Percentiles rank a stretch among this genome's conserved stretches.
phyloP scores from a whole-genome alignment of 2,888 invertebrate species.

The Euphydryas editha region DNA sequence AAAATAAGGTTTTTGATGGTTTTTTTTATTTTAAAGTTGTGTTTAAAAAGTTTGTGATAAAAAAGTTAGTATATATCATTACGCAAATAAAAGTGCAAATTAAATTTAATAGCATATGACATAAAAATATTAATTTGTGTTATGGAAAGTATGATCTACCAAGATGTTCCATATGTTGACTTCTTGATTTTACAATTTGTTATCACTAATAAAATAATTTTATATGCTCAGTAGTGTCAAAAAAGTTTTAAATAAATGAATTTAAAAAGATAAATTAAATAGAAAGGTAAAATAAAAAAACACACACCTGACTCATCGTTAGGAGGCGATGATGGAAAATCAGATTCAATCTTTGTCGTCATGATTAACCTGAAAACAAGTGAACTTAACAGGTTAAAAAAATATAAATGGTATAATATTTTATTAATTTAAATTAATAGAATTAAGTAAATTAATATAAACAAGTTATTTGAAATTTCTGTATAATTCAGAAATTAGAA shows the following conservation, averaged over 20 bases:
- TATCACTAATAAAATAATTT: background rate
- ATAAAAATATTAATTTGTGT: too few relatives aligned
- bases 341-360: conserved; percentile 75
- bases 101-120: too few relatives aligned
- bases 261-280: conserved; percentile 14
- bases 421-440: background rate
- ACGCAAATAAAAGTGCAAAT: too few relatives aligned
- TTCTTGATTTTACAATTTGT: background rate
- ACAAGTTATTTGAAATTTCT: background rate
- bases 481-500: background rate
- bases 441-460: background rate
- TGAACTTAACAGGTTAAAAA: conserved; percentile 43
- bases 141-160: background rate
- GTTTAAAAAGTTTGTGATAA: too few relatives aligned
- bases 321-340: conserved; percentile 67
- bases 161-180: background rate
- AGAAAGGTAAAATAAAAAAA: conserved; percentile 45
- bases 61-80: too few relatives aligned
- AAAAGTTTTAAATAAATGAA: background rate
- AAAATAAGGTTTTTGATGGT: too few relatives aligned
- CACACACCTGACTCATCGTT: conserved; percentile 78
- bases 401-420: conserved; percentile 7
- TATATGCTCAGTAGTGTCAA: background rate
- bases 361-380: conserved; percentile 79
- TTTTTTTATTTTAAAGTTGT: too few relatives aligned